Evolutionary conservation across 2,797 vertebrate species (phyloP).

Genomic region (Pygocentrus nattereri): DNA sequence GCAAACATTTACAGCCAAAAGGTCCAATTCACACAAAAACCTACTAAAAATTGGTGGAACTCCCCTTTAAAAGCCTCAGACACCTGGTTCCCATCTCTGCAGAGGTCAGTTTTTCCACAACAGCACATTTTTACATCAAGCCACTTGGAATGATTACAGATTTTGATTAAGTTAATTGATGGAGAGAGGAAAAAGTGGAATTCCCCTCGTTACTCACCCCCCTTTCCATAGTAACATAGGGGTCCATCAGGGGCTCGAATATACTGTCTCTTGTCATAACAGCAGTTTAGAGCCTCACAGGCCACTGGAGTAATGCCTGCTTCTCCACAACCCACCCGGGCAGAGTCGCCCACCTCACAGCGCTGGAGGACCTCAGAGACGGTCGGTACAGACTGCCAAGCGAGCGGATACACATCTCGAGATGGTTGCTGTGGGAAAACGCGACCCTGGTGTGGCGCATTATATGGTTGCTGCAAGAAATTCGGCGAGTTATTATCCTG

Average conservation of each 20-base stretch:
- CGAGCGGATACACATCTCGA: not conserved
- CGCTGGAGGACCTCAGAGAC: not conserved
- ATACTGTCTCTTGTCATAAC: slow-evolving; percentile 54
- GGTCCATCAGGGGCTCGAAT: slow-evolving; percentile 45
- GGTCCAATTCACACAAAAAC: too few relatives aligned
- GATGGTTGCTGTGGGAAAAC: not conserved
- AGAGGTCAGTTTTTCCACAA: too few relatives aligned
- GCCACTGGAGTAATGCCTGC: slow-evolving; percentile 61
- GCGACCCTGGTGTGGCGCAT: not conserved
- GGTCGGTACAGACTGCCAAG: not conserved
- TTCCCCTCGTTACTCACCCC: slow-evolving; percentile 63
- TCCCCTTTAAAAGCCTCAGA: too few relatives aligned
- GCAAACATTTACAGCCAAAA: too few relatives aligned
- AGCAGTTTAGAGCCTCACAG: slow-evolving; percentile 76
- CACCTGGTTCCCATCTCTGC: too few relatives aligned
- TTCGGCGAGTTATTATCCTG: not conserved
- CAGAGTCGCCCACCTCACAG: slow-evolving; percentile 65
- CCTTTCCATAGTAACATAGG: slow-evolving; percentile 76
- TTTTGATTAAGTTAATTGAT: too few relatives aligned
- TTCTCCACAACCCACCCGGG: slow-evolving; percentile 73
- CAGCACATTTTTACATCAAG: too few relatives aligned
- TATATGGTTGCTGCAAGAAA: not conserved
- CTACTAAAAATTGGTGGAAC: too few relatives aligned
- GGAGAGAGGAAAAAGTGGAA: too few relatives aligned
- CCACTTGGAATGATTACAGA: too few relatives aligned